Evolutionary conservation across 2,113 vertebrate species (phyloP).

Genomic region (Brienomyrus brachyistius): DNA sequence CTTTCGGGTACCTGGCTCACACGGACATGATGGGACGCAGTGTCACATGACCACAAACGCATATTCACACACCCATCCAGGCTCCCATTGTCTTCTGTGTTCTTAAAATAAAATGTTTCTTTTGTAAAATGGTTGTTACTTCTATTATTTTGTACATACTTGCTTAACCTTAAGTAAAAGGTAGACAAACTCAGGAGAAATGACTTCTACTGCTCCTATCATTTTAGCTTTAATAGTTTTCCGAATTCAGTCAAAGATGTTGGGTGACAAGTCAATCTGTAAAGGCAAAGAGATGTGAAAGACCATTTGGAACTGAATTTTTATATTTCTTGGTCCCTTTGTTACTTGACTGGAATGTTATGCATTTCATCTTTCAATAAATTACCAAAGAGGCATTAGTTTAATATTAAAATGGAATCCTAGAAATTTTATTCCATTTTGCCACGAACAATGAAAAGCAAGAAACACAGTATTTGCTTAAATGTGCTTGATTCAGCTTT

Average conservation of each 20-base stretch:
- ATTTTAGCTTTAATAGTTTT: not conserved
- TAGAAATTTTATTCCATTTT: conserved; percentile 2
- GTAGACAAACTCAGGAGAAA: not conserved
- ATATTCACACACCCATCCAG: not conserved
- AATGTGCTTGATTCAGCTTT: not conserved
- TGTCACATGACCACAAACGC: not conserved
- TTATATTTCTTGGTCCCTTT: not conserved
- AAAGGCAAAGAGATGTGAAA: not conserved
- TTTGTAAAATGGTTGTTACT: conserved; percentile 27
- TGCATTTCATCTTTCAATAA: not conserved
- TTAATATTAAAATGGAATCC: not conserved
- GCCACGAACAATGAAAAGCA: not conserved
- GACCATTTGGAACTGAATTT: not conserved
- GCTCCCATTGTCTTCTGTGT: conserved; percentile 32
- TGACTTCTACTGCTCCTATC: not conserved
- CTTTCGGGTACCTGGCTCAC: not conserved
- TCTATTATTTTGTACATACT: conserved; percentile 41
- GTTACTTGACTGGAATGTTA: not conserved
- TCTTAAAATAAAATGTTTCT: conserved; percentile 47
- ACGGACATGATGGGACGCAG: not conserved
- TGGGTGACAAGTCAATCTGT: not conserved
- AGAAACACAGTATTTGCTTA: not conserved
- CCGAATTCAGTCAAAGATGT: not conserved
- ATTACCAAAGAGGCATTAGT: not conserved
- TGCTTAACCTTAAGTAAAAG: conserved; percentile 41